These are phyloP conservation scores for Enteromius radiatus DNA, from an alignment of 2,797 vertebrate species.

Conservation along the genomic window DNA sequence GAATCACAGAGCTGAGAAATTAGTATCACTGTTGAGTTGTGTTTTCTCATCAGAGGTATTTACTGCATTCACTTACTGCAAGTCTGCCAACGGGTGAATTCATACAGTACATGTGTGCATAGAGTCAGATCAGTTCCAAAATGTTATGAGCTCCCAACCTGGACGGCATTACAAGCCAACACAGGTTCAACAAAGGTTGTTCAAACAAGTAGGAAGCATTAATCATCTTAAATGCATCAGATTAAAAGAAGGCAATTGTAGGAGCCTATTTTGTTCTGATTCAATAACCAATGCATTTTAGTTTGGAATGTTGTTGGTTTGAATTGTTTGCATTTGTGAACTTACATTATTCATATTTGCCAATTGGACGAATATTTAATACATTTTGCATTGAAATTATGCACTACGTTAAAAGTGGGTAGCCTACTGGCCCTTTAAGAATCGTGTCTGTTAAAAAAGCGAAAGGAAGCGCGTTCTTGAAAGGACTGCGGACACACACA, in stretches of 20 bases:
- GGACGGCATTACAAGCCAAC: neutral
- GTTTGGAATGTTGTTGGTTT: too few relatives aligned
- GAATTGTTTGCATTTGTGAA: too few relatives aligned
- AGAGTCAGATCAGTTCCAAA: neutral
- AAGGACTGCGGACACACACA: too few relatives aligned
- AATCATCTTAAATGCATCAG: neutral
- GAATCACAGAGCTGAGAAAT: conserved; percentile 66
- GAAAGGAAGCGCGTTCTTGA: too few relatives aligned
- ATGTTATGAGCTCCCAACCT: neutral
- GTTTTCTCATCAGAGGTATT: conserved; percentile 13
- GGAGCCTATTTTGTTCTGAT: too few relatives aligned
- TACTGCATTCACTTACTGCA: neutral
- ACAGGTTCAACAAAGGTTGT: neutral
- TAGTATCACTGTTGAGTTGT: conserved; percentile 53
- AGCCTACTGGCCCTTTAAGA: too few relatives aligned
- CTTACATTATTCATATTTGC: too few relatives aligned
- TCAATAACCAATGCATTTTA: too few relatives aligned
- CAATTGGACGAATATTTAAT: too few relatives aligned
- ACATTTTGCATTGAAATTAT: too few relatives aligned
- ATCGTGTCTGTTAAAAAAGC: too few relatives aligned
- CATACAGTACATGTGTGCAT: neutral
- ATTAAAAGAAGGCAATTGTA: neutral
- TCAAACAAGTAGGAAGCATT: neutral
- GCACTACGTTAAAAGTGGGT: too few relatives aligned
- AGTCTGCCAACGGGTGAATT: neutral